These are phyloP conservation scores for Latheticus oryzae DNA, from an alignment of 2,888 invertebrate genomes.

Conservation along the genomic window DNA sequence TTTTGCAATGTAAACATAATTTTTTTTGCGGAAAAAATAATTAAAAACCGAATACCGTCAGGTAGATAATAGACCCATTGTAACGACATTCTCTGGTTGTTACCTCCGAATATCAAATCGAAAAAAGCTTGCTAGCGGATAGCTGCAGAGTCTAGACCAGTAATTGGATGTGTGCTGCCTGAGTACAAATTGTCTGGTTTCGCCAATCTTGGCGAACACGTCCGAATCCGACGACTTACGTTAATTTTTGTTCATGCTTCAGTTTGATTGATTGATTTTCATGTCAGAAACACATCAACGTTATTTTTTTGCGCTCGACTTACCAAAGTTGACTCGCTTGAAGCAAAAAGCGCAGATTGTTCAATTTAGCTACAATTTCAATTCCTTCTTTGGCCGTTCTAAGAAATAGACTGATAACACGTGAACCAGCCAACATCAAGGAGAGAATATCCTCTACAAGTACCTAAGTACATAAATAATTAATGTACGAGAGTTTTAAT, in stretches of 20 bases:
- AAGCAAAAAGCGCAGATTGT: too few relatives aligned
- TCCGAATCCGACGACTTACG: conserved; percentile 40
- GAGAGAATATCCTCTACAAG: too few relatives aligned
- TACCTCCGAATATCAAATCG: conserved; percentile 59
- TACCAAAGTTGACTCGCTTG: too few relatives aligned
- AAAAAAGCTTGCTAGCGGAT: conserved; percentile 50
- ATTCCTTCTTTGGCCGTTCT: conserved; percentile 12
- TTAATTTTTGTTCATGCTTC: conserved; percentile 46
- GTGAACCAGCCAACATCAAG: conserved; percentile 42
- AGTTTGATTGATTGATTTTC: conserved; percentile 49
- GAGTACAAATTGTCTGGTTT: conserved; percentile 57
- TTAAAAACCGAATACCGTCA: conserved; percentile 62
- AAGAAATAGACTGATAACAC: conserved; percentile 38
- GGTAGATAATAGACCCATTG: conserved; percentile 65
- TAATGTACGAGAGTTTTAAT: too few relatives aligned
- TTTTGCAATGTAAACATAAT: neutral
- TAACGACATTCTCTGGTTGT: conserved; percentile 62
- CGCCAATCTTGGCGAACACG: conserved; percentile 50
- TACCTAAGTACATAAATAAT: too few relatives aligned
- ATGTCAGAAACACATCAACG: conserved; percentile 44
- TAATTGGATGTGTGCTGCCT: conserved; percentile 49
- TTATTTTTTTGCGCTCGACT: too few relatives aligned
- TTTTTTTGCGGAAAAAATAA: conserved; percentile 49
- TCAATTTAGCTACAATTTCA: too few relatives aligned
- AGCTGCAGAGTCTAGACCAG: conserved; percentile 46